phyloP scores from a whole-genome alignment of 2,113 vertebrate species.

The Naja naja region DNA sequence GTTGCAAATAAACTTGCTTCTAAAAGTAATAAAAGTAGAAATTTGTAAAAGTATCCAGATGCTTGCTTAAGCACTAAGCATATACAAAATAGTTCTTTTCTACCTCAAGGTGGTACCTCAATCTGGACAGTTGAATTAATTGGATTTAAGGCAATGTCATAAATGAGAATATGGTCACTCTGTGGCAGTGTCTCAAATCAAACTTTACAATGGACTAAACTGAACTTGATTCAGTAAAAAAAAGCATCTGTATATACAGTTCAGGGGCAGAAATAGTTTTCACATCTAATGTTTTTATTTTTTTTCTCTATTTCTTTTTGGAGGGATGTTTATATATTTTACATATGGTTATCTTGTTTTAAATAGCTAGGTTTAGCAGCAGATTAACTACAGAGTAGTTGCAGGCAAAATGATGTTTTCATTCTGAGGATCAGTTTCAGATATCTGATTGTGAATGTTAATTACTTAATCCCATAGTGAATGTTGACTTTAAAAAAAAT shows the following conservation, averaged over 20 bases:
- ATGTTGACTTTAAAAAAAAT: not conserved
- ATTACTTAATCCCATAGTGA: not conserved
- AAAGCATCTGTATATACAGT: not conserved
- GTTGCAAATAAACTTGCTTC: slow-evolving; percentile 31
- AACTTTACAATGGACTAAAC: not conserved
- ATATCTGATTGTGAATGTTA: not conserved
- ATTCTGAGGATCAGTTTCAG: not conserved
- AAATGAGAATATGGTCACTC: not conserved
- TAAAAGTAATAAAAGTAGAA: slow-evolving; percentile 5
- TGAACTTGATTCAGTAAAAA: not conserved
- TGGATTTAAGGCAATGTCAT: not conserved
- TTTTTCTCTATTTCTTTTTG: not conserved
- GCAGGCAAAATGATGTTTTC: not conserved
- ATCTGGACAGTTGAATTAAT: not conserved
- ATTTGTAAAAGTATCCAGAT: not conserved
- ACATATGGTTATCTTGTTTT: not conserved
- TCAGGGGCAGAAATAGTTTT: not conserved
- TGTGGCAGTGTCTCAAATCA: not conserved
- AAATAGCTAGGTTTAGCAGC: not conserved
- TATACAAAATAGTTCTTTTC: not conserved
- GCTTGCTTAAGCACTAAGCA: not conserved
- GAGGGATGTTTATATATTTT: not conserved
- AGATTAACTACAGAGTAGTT: not conserved
- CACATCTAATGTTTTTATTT: not conserved
- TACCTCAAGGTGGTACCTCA: not conserved